Conservation (phyloP, 2,797 vertebrate genomes). For the Ctenosaura bakeri region DNA sequence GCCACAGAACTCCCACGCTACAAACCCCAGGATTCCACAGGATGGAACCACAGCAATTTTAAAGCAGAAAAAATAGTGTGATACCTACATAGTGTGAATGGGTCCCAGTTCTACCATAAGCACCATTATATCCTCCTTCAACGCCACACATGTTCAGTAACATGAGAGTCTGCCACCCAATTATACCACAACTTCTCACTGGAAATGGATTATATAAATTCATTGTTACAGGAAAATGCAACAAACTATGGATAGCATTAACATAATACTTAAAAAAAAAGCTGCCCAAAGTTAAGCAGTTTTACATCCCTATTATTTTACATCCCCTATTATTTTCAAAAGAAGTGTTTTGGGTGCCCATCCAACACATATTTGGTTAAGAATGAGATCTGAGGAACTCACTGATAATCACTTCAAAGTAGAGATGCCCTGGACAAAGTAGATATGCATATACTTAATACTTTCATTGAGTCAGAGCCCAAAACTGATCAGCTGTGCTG, state of each 20-base stretch:
- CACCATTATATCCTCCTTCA: not conserved
- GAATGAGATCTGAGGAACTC: not conserved
- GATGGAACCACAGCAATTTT: no score
- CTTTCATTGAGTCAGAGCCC: not conserved
- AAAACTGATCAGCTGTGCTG: not conserved
- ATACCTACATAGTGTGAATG: no score
- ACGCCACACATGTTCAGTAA: not conserved
- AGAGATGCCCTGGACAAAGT: no score
- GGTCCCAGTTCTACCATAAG: constrained; percentile 42
- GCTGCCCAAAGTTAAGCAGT: not conserved
- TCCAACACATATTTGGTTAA: not conserved
- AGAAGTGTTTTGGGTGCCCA: not conserved
- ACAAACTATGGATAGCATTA: not conserved
- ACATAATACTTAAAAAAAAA: not conserved
- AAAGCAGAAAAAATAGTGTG: no score
- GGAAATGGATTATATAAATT: not conserved
- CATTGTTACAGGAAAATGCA: not conserved
- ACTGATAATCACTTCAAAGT: not conserved
- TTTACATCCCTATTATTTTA: not conserved
- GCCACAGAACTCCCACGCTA: no score
- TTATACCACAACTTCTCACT: not conserved
- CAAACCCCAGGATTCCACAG: no score
- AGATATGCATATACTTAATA: not conserved
- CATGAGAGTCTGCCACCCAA: not conserved
- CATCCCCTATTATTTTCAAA: not conserved